Evolutionary conservation across 2,888 invertebrate genomes (phyloP), one percentile per base, ranked within the genome.

Genomic region (Norana najaformis): DNA sequence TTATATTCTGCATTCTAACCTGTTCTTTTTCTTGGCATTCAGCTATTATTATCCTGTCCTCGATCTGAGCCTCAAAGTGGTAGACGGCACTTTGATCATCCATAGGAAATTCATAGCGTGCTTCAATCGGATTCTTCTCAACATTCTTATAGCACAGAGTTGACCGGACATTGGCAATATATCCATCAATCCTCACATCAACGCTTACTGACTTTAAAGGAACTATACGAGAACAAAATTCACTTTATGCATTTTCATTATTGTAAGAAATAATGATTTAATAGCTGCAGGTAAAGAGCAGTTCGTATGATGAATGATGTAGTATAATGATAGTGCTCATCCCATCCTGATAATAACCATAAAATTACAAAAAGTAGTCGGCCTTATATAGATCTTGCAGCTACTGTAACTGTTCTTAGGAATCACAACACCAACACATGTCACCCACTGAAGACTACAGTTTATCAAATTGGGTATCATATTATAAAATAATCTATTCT

Each of bases 21-120:
- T 93, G 92, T 89, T 93, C 91, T 90, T 93, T 93, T 88, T 93
- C 93, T 89, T 93, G 93, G 37, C 93, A 92, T 91, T 93, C 93
- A 34, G 93, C 93, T 30, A 92, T 90, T 36, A 93, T 93, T 36
- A 91, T 91, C 36, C 91, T 91, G 23, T 92, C 93, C 90, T 92
- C 92, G 85, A 93, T 92, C 14, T 92, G 91, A 23, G 93, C 93
- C 89, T 93, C 93, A 90, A 94, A 93, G 36, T 92, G 92, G 90
- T 93, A 94, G 30, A 93, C 93, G 23, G 93, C 93, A 90, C 93
- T 92, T 38, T 91, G 91, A 38, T 92, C 92, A 89, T 93, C 93
- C 89, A 93, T 90, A 34, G 93, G 93, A 90, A 93, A 93, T 14
- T 92, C 92, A 90, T 93, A 93, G 38, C 91, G 91, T 38, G 92